phyloP scores from a whole-genome alignment of 64 coral and sea anemone species.

The Actinia tenebrosa region DNA sequence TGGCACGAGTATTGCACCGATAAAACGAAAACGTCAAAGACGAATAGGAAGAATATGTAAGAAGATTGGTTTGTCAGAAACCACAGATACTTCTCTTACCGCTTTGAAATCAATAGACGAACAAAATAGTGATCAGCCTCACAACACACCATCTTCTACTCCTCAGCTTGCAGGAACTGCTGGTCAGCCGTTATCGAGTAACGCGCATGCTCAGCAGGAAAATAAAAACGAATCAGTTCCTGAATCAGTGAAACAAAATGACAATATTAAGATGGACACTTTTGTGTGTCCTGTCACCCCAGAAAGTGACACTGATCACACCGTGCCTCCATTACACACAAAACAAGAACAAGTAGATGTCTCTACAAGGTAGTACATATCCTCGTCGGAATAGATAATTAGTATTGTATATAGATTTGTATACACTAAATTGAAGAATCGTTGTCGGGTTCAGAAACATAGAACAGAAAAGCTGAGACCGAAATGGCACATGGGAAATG shows the following conservation, averaged over 20 bases:
- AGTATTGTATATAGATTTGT: too few species aligned
- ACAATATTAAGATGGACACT: constrained; percentile 3
- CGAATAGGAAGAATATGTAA: neutral
- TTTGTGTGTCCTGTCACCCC: constrained; percentile 10
- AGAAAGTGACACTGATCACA: constrained; percentile 23
- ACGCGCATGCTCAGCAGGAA: neutral
- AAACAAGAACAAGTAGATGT: neutral
- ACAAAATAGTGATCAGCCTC: neutral
- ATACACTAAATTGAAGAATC: too few species aligned
- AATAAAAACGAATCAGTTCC: neutral
- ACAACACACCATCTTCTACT: neutral
- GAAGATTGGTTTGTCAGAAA: neutral
- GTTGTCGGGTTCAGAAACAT: too few species aligned
- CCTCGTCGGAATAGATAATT: too few species aligned
- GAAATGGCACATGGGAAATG: too few species aligned
- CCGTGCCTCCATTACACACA: neutral
- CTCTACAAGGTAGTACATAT: too few species aligned
- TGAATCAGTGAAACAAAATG: neutral
- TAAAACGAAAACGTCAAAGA: constrained; percentile 20
- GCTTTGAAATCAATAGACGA: neutral
- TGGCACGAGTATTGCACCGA: neutral
- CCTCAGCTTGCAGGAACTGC: too few species aligned
- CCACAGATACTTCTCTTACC: neutral
- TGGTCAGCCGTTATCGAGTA: neutral
- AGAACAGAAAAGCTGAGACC: too few species aligned